Conservation (phyloP, 2,888 invertebrate species). For the Acronicta alni region DNA sequence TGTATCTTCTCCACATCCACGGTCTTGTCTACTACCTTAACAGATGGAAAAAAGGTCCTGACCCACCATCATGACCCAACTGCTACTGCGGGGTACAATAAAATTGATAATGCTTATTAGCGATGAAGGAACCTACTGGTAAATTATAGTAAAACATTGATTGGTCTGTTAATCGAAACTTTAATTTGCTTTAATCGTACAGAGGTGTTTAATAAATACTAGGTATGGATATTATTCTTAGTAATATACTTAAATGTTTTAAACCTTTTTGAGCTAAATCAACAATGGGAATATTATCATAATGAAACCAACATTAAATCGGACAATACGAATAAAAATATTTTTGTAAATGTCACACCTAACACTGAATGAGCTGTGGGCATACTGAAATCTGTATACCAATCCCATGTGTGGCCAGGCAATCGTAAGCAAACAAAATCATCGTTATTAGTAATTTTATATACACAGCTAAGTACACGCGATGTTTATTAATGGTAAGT, state of each 20-base stretch:
- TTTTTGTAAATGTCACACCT: conserved; percentile 19
- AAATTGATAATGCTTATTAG: not conserved
- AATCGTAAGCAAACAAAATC: conserved; percentile 39
- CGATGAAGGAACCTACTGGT: not conserved
- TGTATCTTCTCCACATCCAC: too few relatives aligned
- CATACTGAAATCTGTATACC: conserved; percentile 18
- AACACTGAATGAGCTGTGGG: conserved; percentile 16
- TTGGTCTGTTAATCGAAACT: conserved; percentile 44
- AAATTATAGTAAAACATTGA: conserved; percentile 40
- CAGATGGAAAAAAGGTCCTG: not conserved
- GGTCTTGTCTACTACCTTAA: too few relatives aligned
- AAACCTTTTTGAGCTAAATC: conserved; percentile 18
- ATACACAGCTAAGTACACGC: conserved; percentile 71
- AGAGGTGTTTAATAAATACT: conserved; percentile 30
- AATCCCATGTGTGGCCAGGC: conserved; percentile 15
- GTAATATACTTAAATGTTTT: conserved; percentile 12
- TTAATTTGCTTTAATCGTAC: conserved; percentile 54
- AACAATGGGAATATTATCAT: conserved; percentile 31
- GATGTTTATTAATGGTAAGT: conserved; percentile 58
- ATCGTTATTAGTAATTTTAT: conserved; percentile 72
- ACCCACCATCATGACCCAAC: too few relatives aligned
- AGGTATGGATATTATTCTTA: conserved; percentile 21
- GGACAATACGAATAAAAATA: conserved; percentile 25
- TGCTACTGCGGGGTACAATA: not conserved
- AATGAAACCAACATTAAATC: conserved; percentile 13